Evolutionary conservation across 1,140 invertebrate species (phyloP).

Genomic region (Drosophila aff.): DNA sequence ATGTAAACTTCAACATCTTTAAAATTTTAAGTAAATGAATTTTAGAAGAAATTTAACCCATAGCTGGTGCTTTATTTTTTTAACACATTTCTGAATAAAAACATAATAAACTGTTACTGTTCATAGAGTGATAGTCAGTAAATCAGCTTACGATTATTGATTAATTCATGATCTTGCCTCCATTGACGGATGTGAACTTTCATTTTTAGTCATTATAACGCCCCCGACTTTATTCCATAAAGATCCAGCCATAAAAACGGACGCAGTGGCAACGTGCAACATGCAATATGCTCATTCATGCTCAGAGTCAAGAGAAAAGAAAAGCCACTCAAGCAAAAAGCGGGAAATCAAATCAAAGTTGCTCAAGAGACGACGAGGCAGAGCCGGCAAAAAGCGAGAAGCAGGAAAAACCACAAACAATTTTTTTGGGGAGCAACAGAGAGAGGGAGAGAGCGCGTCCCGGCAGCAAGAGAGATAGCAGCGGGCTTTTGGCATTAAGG

Average conservation of each 20-base stretch:
- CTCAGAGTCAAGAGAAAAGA: slow-evolving; percentile 64
- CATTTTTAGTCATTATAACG: slow-evolving; percentile 44
- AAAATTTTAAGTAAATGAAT: no score
- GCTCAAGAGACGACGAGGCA: slow-evolving; percentile 61
- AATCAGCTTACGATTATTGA: neutral
- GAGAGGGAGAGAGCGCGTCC: slow-evolving; percentile 1
- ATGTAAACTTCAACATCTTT: no score
- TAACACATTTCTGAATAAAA: neutral
- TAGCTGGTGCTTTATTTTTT: neutral
- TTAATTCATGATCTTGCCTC: slow-evolving; percentile 19
- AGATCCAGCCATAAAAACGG: slow-evolving; percentile 44
- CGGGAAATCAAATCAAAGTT: slow-evolving; percentile 74
- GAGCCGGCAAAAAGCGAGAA: slow-evolving; percentile 32
- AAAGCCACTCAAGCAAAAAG: slow-evolving; percentile 73
- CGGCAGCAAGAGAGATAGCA: neutral
- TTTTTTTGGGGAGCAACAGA: slow-evolving; percentile 54
- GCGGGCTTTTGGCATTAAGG: neutral
- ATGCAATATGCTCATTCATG: slow-evolving; percentile 65
- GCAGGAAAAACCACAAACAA: slow-evolving; percentile 79
- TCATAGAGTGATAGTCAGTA: neutral
- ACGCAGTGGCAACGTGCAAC: slow-evolving; percentile 21
- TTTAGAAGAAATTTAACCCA: no score
- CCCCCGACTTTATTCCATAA: slow-evolving; percentile 47
- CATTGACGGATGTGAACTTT: slow-evolving; percentile 44
- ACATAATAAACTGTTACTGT: no score